phyloP scores from a whole-genome alignment of 1,140 invertebrate species.

The Lepidurus couesii region DNA sequence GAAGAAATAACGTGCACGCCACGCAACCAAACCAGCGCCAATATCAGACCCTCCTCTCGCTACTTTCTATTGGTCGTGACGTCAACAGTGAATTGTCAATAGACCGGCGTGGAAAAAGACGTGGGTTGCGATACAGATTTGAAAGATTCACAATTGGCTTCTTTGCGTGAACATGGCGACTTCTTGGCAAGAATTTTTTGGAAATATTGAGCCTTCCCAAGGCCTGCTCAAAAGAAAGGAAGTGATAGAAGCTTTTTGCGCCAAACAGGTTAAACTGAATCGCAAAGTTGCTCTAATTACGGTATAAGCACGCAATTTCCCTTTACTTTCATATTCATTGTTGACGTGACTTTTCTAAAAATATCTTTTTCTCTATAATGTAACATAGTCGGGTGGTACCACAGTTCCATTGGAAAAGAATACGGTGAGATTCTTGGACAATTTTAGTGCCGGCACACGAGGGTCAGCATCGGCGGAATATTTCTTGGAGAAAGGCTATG shows the following conservation, averaged over 20 bases:
- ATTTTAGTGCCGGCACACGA: constrained; percentile 93
- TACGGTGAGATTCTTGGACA: constrained; percentile 95
- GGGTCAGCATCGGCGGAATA: constrained; percentile 93
- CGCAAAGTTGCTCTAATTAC: constrained; percentile 67
- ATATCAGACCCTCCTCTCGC: too few species aligned
- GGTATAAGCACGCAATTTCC: constrained; percentile 54
- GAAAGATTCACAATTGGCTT: neutral
- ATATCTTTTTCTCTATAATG: constrained; percentile 35
- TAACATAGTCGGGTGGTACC: constrained; percentile 83
- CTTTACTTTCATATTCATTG: constrained; percentile 34
- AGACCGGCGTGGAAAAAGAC: too few species aligned
- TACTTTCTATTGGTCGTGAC: too few species aligned
- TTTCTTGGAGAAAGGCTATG: constrained; percentile 68
- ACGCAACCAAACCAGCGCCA: too few species aligned
- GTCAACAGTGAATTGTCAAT: too few species aligned
- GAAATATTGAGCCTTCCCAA: constrained; percentile 62
- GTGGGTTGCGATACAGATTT: too few species aligned
- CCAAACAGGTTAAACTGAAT: constrained; percentile 55
- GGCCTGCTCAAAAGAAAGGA: constrained; percentile 64
- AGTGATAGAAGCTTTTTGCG: constrained; percentile 64
- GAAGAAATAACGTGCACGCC: too few species aligned
- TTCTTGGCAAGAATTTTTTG: constrained; percentile 74
- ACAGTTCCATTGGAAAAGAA: constrained; percentile 94
- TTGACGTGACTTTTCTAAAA: constrained; percentile 31
- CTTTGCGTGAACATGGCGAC: constrained; percentile 46